phyloP scores from a whole-genome alignment of 23 tunicate genomes.

The Phallusia fumigata region DNA sequence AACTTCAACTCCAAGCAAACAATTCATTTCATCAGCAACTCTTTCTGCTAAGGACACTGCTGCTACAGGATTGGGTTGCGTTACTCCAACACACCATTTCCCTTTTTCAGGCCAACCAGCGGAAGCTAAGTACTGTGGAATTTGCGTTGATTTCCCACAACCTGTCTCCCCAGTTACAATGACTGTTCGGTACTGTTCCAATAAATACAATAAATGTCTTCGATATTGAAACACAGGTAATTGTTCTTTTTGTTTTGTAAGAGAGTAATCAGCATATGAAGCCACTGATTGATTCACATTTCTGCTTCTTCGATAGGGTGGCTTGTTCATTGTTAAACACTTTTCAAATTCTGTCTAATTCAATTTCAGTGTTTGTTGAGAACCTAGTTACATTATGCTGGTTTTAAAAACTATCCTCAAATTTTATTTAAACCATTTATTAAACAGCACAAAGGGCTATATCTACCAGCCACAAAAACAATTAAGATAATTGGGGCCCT shows the following conservation, averaged over 20 bases:
- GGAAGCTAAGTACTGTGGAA: slow-evolving; percentile 89
- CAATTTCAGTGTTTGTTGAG: too few relatives aligned
- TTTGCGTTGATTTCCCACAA: slow-evolving; percentile 90
- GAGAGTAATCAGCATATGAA: slow-evolving; percentile 52
- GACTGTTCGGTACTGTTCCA: slow-evolving; percentile 62
- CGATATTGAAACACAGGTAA: slow-evolving; percentile 79
- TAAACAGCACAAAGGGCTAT: too few relatives aligned
- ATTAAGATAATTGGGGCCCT: too few relatives aligned
- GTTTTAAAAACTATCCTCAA: too few relatives aligned
- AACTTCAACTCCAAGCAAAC: slow-evolving; percentile 64
- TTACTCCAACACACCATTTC: slow-evolving; percentile 54
- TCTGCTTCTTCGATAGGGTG: too few relatives aligned
- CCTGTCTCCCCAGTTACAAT: slow-evolving; percentile 97
- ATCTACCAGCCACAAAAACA: too few relatives aligned
- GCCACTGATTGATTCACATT: not conserved
- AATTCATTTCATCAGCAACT: slow-evolving; percentile 72
- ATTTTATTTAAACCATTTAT: too few relatives aligned
- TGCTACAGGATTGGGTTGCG: slow-evolving; percentile 86
- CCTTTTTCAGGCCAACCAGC: slow-evolving; percentile 70
- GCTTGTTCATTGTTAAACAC: too few relatives aligned
- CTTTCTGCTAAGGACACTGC: slow-evolving; percentile 79
- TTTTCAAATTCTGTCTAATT: too few relatives aligned
- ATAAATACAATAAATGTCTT: slow-evolving; percentile 74
- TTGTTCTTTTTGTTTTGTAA: slow-evolving; percentile 65
- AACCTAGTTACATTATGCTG: too few relatives aligned